Conservation (phyloP, 2,888 invertebrate genomes). For the Saturnia japonica region DNA sequence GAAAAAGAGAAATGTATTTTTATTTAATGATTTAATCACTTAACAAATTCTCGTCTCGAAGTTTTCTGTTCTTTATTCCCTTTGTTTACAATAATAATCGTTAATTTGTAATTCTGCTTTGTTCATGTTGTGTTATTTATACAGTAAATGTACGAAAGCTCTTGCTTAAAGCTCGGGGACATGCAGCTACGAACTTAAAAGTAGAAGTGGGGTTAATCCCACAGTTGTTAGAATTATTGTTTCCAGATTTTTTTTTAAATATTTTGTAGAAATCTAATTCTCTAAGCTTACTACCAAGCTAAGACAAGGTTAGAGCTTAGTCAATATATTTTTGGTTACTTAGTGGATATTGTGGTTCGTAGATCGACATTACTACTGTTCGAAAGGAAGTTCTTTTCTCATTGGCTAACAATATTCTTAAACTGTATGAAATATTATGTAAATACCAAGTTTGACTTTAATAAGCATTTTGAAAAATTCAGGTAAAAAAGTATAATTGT, state of each 20-base stretch:
- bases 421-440: neutral
- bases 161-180: constrained; percentile 2
- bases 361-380: neutral
- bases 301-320: neutral
- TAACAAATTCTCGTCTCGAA: neutral
- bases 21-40: neutral
- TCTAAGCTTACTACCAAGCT: neutral
- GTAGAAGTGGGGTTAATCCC: neutral
- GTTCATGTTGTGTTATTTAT: constrained; percentile 20
- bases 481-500: neutral
- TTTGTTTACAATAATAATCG: neutral
- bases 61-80: neutral
- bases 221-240: too few species aligned
- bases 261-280: too few species aligned
- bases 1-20: neutral
- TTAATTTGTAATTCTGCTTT: constrained; percentile 13
- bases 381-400: neutral
- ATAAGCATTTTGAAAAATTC: too few species aligned
- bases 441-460: neutral
- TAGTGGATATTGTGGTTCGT: neutral
- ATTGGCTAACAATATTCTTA: neutral
- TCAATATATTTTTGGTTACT: neutral
- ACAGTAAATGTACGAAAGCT: constrained; percentile 11
- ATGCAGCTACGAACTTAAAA: neutral
- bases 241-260: too few species aligned